Evolutionary conservation across 2,888 invertebrate species (phyloP).

Genomic region (Lochmaea crataegi): DNA sequence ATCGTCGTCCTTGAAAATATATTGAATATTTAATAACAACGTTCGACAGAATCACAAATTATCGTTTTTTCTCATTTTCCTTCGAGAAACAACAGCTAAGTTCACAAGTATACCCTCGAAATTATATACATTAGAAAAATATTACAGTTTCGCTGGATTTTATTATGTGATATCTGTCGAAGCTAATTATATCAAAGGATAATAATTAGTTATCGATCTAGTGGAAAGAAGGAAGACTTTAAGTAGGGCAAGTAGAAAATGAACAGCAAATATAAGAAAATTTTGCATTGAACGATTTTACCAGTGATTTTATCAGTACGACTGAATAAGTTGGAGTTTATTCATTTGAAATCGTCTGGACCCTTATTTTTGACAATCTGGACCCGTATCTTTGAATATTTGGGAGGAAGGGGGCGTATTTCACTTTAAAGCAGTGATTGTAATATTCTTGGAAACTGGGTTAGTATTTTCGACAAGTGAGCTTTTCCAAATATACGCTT

Average conservation of each 20-base stretch:
- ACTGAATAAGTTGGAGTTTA: no score
- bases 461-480: no score
- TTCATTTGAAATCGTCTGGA: no score
- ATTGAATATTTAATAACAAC: conserved; percentile 11
- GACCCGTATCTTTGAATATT: no score
- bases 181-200: not conserved
- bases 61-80: conserved; percentile 4
- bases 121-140: conserved; percentile 8
- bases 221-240: not conserved
- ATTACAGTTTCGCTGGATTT: conserved; percentile 15
- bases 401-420: no score
- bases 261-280: no score
- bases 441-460: no score
- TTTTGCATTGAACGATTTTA: no score
- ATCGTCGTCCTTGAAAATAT: conserved; percentile 10
- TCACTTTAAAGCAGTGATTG: no score
- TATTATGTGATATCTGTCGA: conserved; percentile 6
- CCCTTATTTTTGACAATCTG: no score
- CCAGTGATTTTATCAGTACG: no score
- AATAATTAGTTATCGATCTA: not conserved
- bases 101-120: conserved; percentile 16
- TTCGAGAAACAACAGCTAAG: conserved; percentile 9
- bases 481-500: no score
- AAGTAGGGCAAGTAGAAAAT: not conserved
- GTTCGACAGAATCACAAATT: conserved; percentile 10